Evolutionary conservation across 2,797 vertebrate species (phyloP).

Genomic region (Lemur catta): DNA sequence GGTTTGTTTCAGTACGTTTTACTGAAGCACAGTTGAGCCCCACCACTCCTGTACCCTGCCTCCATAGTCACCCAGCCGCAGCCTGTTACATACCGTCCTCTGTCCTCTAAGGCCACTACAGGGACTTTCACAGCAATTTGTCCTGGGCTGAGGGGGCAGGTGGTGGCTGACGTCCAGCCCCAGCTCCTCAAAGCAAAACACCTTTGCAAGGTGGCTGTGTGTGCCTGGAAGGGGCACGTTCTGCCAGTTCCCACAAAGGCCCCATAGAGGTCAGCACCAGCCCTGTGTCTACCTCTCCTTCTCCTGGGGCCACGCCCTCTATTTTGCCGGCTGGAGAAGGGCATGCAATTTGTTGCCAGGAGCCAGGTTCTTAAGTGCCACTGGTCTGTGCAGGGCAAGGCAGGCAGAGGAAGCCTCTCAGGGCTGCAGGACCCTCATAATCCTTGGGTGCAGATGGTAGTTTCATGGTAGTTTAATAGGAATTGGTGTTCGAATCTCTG

Average conservation of each 20-base stretch:
- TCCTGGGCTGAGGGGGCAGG: background rate
- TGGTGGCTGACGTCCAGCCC: background rate
- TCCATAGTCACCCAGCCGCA: background rate
- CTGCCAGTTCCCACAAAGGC: background rate
- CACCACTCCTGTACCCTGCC: background rate
- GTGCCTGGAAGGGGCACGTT: background rate
- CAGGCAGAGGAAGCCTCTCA: background rate
- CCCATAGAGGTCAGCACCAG: background rate
- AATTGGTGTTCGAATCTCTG: background rate
- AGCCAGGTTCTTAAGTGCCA: background rate
- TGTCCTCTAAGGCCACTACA: background rate
- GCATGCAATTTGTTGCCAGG: background rate
- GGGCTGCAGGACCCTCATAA: background rate
- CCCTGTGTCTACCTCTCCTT: background rate
- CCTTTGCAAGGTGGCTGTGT: accelerated
- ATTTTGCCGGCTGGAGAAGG: background rate
- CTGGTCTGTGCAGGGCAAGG: background rate
- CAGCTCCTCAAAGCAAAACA: background rate
- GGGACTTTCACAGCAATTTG: background rate
- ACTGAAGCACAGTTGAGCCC: background rate
- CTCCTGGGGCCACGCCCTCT: background rate
- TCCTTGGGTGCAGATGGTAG: background rate
- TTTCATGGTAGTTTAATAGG: background rate
- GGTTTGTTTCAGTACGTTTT: background rate
- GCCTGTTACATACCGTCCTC: too few species aligned